Evolutionary conservation across 2,888 invertebrate genomes (phyloP).

Genomic region (Ferdinandea cuprea): DNA sequence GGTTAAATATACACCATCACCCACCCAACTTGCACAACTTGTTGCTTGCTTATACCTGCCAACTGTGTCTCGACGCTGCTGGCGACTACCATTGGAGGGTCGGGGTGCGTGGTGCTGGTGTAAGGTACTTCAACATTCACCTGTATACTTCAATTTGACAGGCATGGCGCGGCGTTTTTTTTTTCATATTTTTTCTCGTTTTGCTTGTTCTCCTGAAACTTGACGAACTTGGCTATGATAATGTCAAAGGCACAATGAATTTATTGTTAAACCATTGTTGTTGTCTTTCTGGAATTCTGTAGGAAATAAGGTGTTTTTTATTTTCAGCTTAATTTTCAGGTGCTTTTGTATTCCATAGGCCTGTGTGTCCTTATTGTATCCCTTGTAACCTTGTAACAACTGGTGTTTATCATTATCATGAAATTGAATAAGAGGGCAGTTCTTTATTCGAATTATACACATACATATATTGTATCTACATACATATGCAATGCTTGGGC

Average conservation of each 20-base stretch:
- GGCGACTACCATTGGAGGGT: not conserved
- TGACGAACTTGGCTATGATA: constrained; percentile 63
- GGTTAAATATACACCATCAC: not conserved
- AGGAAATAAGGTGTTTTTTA: not conserved
- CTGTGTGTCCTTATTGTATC: constrained; percentile 8
- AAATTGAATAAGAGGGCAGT: constrained; percentile 9
- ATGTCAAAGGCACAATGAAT: constrained; percentile 64
- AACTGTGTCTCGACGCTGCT: constrained; percentile 1
- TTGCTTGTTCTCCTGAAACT: constrained; percentile 33
- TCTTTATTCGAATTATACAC: not conserved
- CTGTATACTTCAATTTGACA: constrained; percentile 27
- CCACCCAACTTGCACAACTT: constrained; percentile 35
- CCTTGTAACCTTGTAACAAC: constrained; percentile 9
- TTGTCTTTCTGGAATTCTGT: constrained; percentile 20
- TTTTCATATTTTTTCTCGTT: too few relatives aligned
- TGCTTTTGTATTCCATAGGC: not conserved
- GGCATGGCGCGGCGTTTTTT: constrained; percentile 24
- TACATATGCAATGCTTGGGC: too few relatives aligned
- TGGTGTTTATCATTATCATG: constrained; percentile 31
- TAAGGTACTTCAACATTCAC: constrained; percentile 50
- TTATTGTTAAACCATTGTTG: constrained; percentile 19
- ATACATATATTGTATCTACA: too few relatives aligned
- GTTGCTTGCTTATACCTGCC: constrained; percentile 42
- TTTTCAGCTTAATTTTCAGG: constrained; percentile 12
- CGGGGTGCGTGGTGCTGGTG: not conserved